Evolutionary conservation across 1,140 invertebrate species (phyloP), one percentile per base, ranked within the genome.

Genomic region (Eriosoma lanigerum): DNA sequence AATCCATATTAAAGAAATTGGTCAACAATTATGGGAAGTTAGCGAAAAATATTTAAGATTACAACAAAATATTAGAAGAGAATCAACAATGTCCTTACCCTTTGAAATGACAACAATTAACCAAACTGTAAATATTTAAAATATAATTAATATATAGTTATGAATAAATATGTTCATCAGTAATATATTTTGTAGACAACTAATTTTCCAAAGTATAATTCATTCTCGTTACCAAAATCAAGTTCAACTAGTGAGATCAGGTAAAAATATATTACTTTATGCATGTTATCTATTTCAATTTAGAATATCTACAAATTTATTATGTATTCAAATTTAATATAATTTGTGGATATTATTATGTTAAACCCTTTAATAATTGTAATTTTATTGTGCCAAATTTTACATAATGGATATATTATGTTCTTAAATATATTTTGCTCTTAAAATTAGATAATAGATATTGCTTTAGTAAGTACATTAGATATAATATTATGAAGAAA

Each of bases 31-130:
- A 8, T 83, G 82, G 82, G 68, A 83, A 54, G 60, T 82, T 13
- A 83, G 82, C 75, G 83, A 83, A 38, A 83, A 83, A 82, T 81
- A 82, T 48, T 62, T 83, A n/a, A 56, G 32, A 19, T 46, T 80
- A 13, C 81, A 83, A 82, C 82, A 83, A 64, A 76, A 83, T 52
- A 58, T 80, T 1, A 80, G 76, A 81, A 58, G 70, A 32, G 54
- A 76, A 32, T 76, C 81, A n/a, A 75, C 54, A 8, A 52, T 46
- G 21, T 60, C 56, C 1, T 75, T 76, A 38, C 66, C 80, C 12
- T 48, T 64, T 62, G 52, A 62, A 62, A 64, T 76, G 9, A 29
- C 29, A 15, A n/a, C 13, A 17, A 19, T 38, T 44, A 52, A 46
- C 19, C 24, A 72, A 29, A 29, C 26, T 29, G 68, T 72, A 29